A percentile compares a stretch with the other conserved stretches of the same genome.
Conservation (phyloP, 1,140 invertebrate genomes). For the Microplitis mediator region DNA sequence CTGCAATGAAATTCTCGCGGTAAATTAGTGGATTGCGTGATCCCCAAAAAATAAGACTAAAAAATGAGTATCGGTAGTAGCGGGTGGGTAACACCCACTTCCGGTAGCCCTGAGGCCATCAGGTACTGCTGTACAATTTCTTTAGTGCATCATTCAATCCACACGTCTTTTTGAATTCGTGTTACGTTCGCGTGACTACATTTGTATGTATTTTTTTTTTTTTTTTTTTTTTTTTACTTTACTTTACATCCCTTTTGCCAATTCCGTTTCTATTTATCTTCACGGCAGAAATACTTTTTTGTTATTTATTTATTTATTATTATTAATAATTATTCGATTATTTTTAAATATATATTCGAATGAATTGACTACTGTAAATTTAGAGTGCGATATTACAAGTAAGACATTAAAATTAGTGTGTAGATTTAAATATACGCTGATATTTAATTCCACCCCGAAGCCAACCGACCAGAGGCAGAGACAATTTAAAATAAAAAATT, state of each 20-base stretch:
- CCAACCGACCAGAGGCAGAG: no score
- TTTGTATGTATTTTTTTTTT: neutral
- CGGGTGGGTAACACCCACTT: conserved; percentile 54
- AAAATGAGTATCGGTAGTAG: conserved; percentile 45
- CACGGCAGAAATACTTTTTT: no score
- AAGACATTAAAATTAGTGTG: no score
- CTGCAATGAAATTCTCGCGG: neutral
- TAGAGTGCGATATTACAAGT: no score
- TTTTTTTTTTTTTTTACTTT: neutral
- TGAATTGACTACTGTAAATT: no score
- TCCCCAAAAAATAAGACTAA: conserved; percentile 34
- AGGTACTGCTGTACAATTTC: conserved; percentile 16
- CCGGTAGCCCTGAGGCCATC: conserved; percentile 42
- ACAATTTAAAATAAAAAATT: no score
- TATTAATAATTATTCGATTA: no score
- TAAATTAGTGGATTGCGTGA: conserved; percentile 38
- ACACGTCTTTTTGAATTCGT: neutral
- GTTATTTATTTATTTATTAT: no score
- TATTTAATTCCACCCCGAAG: no score
- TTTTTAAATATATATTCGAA: no score
- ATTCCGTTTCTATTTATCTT: neutral
- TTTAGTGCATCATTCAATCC: neutral
- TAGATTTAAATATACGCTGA: no score
- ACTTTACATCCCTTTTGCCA: neutral
- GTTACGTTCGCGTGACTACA: conserved; percentile 36